These are phyloP conservation scores for Cecidostiba fungosa DNA, from an alignment of 2,888 invertebrate genomes.

Conservation along the genomic window DNA sequence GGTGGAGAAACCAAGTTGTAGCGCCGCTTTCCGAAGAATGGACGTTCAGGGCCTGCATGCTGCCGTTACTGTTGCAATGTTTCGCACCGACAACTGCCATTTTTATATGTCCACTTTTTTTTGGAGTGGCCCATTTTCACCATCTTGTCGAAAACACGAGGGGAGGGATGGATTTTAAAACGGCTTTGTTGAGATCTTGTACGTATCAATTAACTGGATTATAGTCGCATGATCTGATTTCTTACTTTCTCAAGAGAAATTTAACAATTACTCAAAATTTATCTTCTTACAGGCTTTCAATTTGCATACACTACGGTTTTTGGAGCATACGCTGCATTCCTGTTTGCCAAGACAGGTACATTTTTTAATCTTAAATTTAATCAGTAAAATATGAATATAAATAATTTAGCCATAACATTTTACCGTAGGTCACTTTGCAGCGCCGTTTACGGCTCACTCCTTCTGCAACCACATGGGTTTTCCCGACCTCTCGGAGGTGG, in stretches of 20 bases:
- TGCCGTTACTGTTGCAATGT: conserved; percentile 93
- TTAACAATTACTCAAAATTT: not conserved
- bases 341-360: conserved; percentile 92
- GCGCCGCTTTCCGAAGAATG: conserved; percentile 98
- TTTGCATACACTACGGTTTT: conserved; percentile 95
- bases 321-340: conserved; percentile 96
- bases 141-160: conserved; percentile 92
- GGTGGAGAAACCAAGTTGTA: conserved; percentile 94
- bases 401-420: conserved; percentile 41
- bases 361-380: conserved; percentile 18
- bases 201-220: conserved; percentile 76
- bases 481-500: conserved; percentile 90
- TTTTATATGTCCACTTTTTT: conserved; percentile 93
- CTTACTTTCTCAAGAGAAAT: conserved; percentile 52
- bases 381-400: conserved; percentile 34
- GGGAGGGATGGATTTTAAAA: conserved; percentile 86
- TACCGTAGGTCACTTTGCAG: conserved; percentile 90
- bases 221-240: not conserved
- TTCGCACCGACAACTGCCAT: conserved; percentile 88
- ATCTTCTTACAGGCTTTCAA: conserved; percentile 87
- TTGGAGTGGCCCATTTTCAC: conserved; percentile 97
- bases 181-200: conserved; percentile 88
- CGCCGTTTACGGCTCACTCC: conserved; percentile 93
- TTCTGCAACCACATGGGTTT: conserved; percentile 99
- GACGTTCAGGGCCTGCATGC: conserved; percentile 97